Evolutionary conservation across 2,797 vertebrate genomes (phyloP), one percentile per base, ranked within the genome.

Genomic region (Tiaroga cobitis): DNA sequence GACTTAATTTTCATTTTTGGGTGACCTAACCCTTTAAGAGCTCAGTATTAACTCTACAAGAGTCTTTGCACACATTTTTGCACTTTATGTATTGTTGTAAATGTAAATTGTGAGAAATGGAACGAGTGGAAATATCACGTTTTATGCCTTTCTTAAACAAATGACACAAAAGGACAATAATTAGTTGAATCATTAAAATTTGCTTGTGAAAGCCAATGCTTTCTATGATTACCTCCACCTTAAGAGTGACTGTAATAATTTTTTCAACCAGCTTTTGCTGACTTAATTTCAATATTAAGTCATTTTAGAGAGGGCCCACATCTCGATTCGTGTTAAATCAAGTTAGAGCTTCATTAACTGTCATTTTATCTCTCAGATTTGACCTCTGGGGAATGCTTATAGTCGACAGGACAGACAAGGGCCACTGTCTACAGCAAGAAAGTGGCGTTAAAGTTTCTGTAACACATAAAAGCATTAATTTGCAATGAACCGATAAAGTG

Each of bases 341-440:
- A 37, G 19, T 46, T 82, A 61, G 19, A 75, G 26, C 15, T 65
- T 65, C 3, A 19, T 74, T 61, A 73, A 72, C 21, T 37, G 32
- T 49, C 13, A 74, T 82, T 82, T 34, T 34, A 74, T 75, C 15
- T 46, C 34, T 32, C 37, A 63, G 26, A 41, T 65, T 46, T 65
- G 72, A 83, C 41, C 70, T 37, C 41, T 75, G 43, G 67, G 72
- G 56, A 75, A 83, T 83, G 41, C 59, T 82, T 51, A n/a, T n/a
- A 75, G 8, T 75, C 15, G 10, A 46, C 41, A 26, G 21, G 21
- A 83, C 21, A 65, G 65, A 65, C 81, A 83, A 65, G 8, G 29
- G 41, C 2, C 59, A 67, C 41, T 75, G 21, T 83, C 32, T 65
- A 75, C 59, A 83, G 39, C 21, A 63, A 37, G 21, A 21, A 51